These are phyloP conservation scores for Macrostomum lignano DNA, from an alignment of 1,140 invertebrate species.

Conservation along the genomic window DNA sequence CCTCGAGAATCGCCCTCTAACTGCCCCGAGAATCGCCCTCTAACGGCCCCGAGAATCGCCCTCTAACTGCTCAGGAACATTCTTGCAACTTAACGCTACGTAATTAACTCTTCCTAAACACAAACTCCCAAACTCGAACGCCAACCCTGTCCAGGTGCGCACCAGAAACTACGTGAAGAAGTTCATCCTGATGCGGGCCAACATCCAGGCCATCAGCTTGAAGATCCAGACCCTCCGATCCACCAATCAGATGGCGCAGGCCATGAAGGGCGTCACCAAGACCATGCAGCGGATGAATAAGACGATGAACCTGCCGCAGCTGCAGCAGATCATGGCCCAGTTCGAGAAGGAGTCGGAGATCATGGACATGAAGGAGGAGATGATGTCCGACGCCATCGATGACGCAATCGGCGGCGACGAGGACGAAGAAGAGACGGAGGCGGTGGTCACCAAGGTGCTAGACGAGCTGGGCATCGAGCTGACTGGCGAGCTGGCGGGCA, in stretches of 20 bases:
- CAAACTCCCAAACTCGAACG: too few relatives aligned
- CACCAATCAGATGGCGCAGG: slow-evolving; percentile 93
- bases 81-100: too few relatives aligned
- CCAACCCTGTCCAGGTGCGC: too few relatives aligned
- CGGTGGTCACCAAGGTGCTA: slow-evolving; percentile 29
- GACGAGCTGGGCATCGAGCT: slow-evolving; percentile 86
- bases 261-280: slow-evolving; percentile 92
- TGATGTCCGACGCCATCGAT: slow-evolving; percentile 98
- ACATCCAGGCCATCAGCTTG: slow-evolving; percentile 47
- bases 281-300: slow-evolving; percentile 93
- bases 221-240: slow-evolving; percentile 93
- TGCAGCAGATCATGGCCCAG: slow-evolving; percentile 90
- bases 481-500: slow-evolving; percentile 19
- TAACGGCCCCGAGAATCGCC: too few relatives aligned
- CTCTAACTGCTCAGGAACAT: too few relatives aligned
- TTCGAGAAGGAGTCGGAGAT: slow-evolving; percentile 99
- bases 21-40: too few relatives aligned
- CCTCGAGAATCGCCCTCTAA: too few relatives aligned
- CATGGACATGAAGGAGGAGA: slow-evolving; percentile 99
- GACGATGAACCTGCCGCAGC: slow-evolving; percentile 83
- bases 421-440: slow-evolving; percentile 59
- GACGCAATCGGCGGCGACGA: slow-evolving; percentile 93
- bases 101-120: too few relatives aligned
- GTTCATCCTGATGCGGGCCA: slow-evolving; percentile 96
- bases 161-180: slow-evolving; percentile 80